These are phyloP conservation scores for Melanaphis sacchari DNA, from an alignment of 1,140 invertebrate species.

Conservation along the genomic window DNA sequence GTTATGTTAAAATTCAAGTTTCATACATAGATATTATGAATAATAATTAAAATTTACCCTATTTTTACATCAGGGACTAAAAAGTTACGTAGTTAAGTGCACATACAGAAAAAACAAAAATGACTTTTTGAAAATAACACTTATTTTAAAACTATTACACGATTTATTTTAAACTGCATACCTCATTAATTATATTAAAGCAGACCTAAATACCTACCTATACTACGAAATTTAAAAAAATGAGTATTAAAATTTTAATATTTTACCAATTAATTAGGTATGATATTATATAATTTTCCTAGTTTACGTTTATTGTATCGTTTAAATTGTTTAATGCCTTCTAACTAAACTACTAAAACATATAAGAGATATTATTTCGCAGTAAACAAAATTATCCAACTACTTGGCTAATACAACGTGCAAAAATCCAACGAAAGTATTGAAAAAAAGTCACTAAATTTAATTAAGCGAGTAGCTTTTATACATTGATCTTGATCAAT, in stretches of 20 bases:
- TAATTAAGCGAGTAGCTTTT: background rate
- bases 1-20: background rate
- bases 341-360: background rate
- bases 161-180: background rate
- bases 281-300: background rate
- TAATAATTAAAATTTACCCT: background rate
- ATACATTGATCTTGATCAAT: background rate
- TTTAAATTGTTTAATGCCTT: background rate
- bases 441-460: background rate
- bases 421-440: too few relatives aligned
- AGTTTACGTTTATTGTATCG: background rate
- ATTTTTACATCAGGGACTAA: background rate
- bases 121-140: background rate
- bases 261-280: background rate
- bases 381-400: too few relatives aligned
- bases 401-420: background rate
- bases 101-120: background rate
- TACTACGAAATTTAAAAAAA: background rate
- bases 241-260: background rate
- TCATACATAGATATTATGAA: background rate
- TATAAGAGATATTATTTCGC: background rate
- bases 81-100: background rate
- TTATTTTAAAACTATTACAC: background rate
- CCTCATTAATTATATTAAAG: too few relatives aligned
- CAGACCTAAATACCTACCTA: background rate